These are phyloP conservation scores for Lutraria rhynchaena DNA, from an alignment of 1,140 invertebrate species.

Conservation along the genomic window DNA sequence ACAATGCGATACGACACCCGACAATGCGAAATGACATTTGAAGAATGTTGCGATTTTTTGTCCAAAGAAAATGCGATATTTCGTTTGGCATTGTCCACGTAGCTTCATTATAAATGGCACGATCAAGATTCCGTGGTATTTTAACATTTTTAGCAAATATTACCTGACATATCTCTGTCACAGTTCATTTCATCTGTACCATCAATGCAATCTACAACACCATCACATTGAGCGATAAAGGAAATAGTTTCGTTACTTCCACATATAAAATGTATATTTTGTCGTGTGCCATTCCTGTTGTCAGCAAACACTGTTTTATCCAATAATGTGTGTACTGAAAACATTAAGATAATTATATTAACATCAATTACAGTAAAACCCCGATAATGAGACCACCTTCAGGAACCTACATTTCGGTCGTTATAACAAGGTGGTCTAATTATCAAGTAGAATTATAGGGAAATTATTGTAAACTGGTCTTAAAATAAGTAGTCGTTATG, in stretches of 20 bases:
- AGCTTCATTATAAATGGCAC: background rate
- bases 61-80: background rate
- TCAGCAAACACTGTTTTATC: too few species aligned
- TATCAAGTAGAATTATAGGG: too few species aligned
- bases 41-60: background rate
- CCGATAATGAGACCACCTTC: too few species aligned
- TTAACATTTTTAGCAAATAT: background rate
- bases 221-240: slow-evolving; percentile 4
- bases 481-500: too few species aligned
- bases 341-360: too few species aligned
- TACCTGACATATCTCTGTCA: background rate
- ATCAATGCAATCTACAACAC: slow-evolving; percentile 8
- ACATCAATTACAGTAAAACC: too few species aligned
- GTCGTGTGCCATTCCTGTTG: too few species aligned
- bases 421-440: too few species aligned
- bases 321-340: too few species aligned
- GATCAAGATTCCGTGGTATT: too few species aligned
- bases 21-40: background rate
- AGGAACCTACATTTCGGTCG: too few species aligned
- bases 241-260: slow-evolving; percentile 10
- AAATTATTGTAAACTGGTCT: too few species aligned
- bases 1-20: background rate
- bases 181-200: slow-evolving; percentile 18
- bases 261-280: slow-evolving; percentile 13
- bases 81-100: background rate